phyloP scores from a whole-genome alignment of 2,113 vertebrate genomes.

The Thalassarche chlororhynchos region DNA sequence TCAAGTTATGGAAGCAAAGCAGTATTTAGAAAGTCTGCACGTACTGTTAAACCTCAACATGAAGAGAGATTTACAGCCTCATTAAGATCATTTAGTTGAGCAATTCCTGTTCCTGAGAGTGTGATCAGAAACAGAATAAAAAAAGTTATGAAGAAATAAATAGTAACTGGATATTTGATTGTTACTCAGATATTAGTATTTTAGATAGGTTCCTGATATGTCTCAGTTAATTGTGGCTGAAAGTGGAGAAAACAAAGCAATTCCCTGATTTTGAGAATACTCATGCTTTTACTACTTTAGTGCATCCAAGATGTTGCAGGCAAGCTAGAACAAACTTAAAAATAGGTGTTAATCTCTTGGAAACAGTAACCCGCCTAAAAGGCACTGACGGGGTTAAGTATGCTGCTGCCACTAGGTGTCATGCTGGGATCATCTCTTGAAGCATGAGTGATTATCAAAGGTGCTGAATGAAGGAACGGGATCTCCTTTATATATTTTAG shows the following conservation, averaged over 20 bases:
- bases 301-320: background rate
- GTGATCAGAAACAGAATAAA: background rate
- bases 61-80: background rate
- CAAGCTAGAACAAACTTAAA: background rate
- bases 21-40: background rate
- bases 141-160: background rate
- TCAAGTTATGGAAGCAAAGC: background rate
- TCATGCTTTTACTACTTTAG: background rate
- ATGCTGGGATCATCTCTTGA: slow-evolving; percentile 44
- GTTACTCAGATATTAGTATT: background rate
- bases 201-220: background rate
- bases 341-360: background rate
- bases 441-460: background rate
- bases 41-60: background rate
- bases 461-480: background rate
- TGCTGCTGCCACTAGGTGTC: slow-evolving; percentile 77
- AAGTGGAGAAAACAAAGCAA: background rate
- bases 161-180: background rate
- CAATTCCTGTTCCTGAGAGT: background rate
- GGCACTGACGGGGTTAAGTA: slow-evolving; percentile 46
- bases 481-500: background rate
- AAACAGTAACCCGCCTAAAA: background rate
- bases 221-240: background rate
- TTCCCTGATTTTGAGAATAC: background rate
- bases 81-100: background rate